Base-by-base conservation (phyloP, 2,797 vertebrate genomes). In the Phaenicophaeus curvirostris region DNA sequence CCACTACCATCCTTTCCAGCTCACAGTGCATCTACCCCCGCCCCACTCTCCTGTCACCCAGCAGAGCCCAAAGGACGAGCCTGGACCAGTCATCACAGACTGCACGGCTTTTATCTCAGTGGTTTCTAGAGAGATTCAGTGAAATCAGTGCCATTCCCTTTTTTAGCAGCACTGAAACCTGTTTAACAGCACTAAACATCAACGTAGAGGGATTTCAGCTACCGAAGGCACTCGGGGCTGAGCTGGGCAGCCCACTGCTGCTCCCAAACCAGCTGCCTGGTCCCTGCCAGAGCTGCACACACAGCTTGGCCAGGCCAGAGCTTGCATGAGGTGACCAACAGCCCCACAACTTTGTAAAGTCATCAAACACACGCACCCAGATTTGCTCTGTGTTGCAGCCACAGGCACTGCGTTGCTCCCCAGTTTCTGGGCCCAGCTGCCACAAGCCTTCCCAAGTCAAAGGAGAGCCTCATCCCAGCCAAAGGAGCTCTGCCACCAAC, bases 291-390 rank as follows among this genome's bases (percentile, higher is more conserved):
- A 39, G 48, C 4, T 3, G 5, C 25, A 7, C 9, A 0, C 15
- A 3, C 1, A 1, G 19, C 16, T 8, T 7, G 30, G 25, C n/a
- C 41, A 31, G 58, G 58, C 30, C 27, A 8, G 44, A 6, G 2
- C 42, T 37, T 0, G 2, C 41, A 7, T 2, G 3, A 9, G 48
- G 54, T 17, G 41, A 31, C 58, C 6, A 0, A 28, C n/a, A 44
- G 20, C n/a, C 72, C 13, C 12, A 1, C 2, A 0, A 18, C 50
- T 48, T 7, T 4, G 11, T 8, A 9, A 53, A 37, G 16, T 8
- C 59, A 27, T 11, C 4, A 1, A 23, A 13, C 76, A 13, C 61
- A 24, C 6, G 1, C 24, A 5, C 44, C 24, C 51, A 11, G 85
- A 37, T 33, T 57, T 9, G 44, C 75, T 65, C 50, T 10, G 58